Conservation (phyloP, 30 jellyfish, hydroid and myxozoan species). For the Catostylus mosaicus region DNA sequence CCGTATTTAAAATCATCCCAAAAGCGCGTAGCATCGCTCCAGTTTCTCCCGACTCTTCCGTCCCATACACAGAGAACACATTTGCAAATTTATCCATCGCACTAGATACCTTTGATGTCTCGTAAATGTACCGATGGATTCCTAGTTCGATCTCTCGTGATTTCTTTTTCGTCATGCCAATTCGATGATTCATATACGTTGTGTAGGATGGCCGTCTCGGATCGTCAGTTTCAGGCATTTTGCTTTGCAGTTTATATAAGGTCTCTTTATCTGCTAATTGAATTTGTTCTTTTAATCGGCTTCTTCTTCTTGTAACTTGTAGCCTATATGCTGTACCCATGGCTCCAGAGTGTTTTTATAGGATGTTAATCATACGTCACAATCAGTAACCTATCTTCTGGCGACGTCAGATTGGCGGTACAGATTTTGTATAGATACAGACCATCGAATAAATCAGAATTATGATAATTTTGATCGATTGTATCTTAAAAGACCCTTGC, state of each 20-base stretch:
- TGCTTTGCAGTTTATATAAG: no score
- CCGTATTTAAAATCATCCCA: conserved; percentile 31
- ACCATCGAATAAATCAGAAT: no score
- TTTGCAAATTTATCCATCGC: conserved; percentile 30
- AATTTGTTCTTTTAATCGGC: no score
- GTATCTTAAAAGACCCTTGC: no score
- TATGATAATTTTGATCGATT: no score
- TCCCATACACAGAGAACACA: conserved; percentile 23
- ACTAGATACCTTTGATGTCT: background rate
- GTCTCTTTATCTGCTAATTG: no score
- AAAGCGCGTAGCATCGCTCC: conserved; percentile 56
- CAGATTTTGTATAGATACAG: no score
- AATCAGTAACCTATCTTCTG: background rate
- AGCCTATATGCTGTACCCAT: no score
- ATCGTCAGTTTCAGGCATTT: conserved; percentile 47
- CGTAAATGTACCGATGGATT: conserved; percentile 11
- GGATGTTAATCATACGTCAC: background rate
- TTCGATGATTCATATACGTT: conserved; percentile 37
- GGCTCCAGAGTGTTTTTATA: background rate
- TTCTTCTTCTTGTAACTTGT: no score
- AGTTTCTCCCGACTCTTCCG: conserved; percentile 60
- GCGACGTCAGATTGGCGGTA: no score
- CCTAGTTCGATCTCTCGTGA: conserved; percentile 5
- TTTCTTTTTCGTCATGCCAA: conserved; percentile 34
- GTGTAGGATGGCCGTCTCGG: conserved; percentile 49